A percentile compares a stretch with the other conserved stretches of the same genome.
Evolutionary conservation across 2,888 invertebrate species (phyloP).

Genomic region (Drosophila rubida): DNA sequence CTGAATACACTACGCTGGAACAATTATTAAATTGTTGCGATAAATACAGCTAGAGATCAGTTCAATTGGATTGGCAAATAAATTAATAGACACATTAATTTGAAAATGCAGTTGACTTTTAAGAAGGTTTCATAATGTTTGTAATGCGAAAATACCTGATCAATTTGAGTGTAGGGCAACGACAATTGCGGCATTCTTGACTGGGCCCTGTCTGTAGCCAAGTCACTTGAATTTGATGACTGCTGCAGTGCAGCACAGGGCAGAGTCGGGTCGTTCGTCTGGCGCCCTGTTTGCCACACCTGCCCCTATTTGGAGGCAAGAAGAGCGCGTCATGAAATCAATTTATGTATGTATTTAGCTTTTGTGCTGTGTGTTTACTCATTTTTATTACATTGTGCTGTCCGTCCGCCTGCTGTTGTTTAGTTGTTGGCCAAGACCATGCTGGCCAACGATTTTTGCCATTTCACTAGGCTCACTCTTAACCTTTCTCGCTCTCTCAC

Average conservation of each 20-base stretch:
- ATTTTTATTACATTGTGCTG: conserved; percentile 39
- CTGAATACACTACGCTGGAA: conserved; percentile 4
- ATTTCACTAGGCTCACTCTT: conserved; percentile 43
- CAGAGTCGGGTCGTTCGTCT: neutral
- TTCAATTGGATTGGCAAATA: too few species aligned
- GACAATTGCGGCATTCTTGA: conserved; percentile 3
- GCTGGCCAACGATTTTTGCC: conserved; percentile 48
- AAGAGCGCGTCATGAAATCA: conserved; percentile 68
- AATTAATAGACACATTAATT: too few species aligned
- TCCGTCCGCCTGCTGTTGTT: neutral
- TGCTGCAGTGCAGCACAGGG: conserved; percentile 39
- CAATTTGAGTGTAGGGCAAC: neutral
- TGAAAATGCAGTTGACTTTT: neutral
- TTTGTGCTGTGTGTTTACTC: conserved; percentile 33
- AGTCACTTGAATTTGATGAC: conserved; percentile 45
- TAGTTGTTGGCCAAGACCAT: conserved; percentile 35
- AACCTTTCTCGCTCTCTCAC: neutral
- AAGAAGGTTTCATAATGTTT: neutral
- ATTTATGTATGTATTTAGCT: conserved; percentile 68
- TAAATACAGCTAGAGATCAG: neutral
- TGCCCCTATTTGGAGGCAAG: conserved; percentile 31
- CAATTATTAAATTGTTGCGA: neutral
- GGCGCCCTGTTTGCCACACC: neutral
- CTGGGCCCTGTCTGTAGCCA: conserved; percentile 18
- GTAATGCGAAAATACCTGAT: neutral